A percentile compares a stretch with the other conserved stretches of the same genome.
Conservation (phyloP, 2,113 vertebrate genomes). For the Xiphias gladius region DNA sequence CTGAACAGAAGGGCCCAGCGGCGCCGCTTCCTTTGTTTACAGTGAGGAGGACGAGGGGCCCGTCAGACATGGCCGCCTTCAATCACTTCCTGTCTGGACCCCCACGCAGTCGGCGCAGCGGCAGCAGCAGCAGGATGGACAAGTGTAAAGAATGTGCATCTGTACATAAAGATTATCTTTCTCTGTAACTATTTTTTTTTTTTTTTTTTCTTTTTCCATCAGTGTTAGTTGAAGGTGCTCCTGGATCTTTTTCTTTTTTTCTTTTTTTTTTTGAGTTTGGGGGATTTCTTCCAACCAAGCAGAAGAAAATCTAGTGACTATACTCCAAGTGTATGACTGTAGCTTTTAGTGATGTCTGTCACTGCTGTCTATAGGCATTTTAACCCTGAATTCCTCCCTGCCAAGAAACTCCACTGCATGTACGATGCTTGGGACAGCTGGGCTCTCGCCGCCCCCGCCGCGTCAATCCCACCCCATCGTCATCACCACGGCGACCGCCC, state of each 20-base stretch:
- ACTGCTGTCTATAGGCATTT: conserved; percentile 94
- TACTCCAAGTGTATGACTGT: conserved; percentile 81
- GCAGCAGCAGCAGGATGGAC: conserved; percentile 81
- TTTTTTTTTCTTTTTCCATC: conserved; percentile 82
- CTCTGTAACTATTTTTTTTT: conserved; percentile 84
- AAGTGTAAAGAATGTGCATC: conserved; percentile 94
- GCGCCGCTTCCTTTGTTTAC: conserved; percentile 87
- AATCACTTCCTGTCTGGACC: conserved; percentile 53
- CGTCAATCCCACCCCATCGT: conserved; percentile 77
- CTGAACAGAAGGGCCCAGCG: conserved; percentile 77
- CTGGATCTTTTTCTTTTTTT: conserved; percentile 71
- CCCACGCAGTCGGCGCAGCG: conserved; percentile 78
- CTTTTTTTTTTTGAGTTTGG: conserved; percentile 60
- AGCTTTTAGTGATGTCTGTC: conserved; percentile 89
- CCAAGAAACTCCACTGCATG: conserved; percentile 90
- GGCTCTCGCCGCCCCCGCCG: conserved; percentile 80
- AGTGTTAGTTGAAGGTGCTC: conserved; percentile 91
- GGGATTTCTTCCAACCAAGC: conserved; percentile 81
- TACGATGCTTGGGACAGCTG: conserved; percentile 90
- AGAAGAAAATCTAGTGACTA: conserved; percentile 62
- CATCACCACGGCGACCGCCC: conserved; percentile 86
- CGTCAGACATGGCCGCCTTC: conserved; percentile 62
- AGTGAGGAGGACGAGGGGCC: conserved; percentile 80
- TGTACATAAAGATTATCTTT: conserved; percentile 90
- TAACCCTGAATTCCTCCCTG: conserved; percentile 67